Evolutionary conservation across 2,888 invertebrate genomes (phyloP).

Genomic region (Leptinotarsa rubiginosa): DNA sequence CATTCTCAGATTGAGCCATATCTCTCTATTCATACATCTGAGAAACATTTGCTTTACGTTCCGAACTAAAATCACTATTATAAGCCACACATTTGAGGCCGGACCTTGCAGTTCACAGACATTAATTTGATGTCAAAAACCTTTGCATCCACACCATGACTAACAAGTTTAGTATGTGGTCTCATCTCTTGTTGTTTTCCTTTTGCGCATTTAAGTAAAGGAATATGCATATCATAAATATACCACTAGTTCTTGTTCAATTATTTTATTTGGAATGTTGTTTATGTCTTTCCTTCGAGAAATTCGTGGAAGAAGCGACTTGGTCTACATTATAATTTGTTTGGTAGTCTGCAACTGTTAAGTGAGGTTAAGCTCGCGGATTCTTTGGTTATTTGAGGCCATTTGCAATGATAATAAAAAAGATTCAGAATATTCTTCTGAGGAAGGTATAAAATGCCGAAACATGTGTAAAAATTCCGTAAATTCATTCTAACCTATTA

Average conservation of each 20-base stretch:
- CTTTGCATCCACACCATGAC: constrained; percentile 41
- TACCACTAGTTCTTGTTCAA: constrained; percentile 35
- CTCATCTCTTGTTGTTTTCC: constrained; percentile 33
- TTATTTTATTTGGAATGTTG: constrained; percentile 37
- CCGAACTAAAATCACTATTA: not conserved
- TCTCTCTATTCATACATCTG: not conserved
- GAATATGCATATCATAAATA: constrained; percentile 42
- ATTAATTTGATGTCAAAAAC: constrained; percentile 41
- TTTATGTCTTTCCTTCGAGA: constrained; percentile 28
- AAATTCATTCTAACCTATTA: no score
- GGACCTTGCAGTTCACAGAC: constrained; percentile 40
- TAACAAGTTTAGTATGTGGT: constrained; percentile 48
- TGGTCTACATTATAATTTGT: constrained; percentile 20
- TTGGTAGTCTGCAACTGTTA: not conserved
- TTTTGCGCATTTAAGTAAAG: constrained; percentile 33
- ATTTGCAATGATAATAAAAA: no score
- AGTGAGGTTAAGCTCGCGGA: no score
- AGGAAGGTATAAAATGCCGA: no score
- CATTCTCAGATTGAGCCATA: no score
- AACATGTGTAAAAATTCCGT: no score
- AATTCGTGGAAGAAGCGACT: constrained; percentile 15
- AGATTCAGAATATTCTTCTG: no score
- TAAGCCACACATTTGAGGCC: constrained; percentile 19
- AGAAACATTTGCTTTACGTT: not conserved
- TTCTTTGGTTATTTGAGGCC: no score